phyloP scores from a whole-genome alignment of 2,888 invertebrate genomes.

The Julus scandinavius region DNA sequence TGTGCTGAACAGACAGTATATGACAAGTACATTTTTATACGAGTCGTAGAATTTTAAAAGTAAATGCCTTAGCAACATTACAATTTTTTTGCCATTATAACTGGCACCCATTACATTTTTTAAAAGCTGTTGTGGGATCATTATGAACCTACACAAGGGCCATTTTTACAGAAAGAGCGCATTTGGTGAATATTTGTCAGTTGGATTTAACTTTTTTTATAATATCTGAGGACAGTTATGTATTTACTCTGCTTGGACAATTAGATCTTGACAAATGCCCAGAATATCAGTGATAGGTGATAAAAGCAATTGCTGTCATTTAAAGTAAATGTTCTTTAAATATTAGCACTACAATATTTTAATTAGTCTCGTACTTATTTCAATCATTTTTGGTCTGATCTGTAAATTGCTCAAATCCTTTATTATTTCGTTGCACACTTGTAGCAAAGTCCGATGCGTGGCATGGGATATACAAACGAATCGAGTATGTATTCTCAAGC shows the following conservation, averaged over 20 bases:
- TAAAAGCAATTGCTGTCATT: too few relatives aligned
- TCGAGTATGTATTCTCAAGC: conserved; percentile 59
- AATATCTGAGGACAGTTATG: conserved; percentile 52
- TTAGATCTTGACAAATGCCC: conserved; percentile 51
- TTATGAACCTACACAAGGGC: background rate
- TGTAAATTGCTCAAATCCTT: conserved; percentile 24
- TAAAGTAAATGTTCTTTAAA: background rate
- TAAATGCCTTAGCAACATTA: background rate
- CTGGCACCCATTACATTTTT: background rate
- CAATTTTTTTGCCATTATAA: background rate
- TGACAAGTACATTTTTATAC: background rate
- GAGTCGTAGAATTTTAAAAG: background rate
- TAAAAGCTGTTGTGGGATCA: background rate
- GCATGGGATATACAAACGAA: conserved; percentile 59
- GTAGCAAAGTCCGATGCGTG: conserved; percentile 56
- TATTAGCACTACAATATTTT: conserved; percentile 45
- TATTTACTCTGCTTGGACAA: conserved; percentile 53
- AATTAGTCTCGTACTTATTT: background rate
- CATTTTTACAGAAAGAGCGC: background rate
- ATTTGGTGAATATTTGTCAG: background rate
- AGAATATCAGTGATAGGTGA: background rate
- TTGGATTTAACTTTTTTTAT: background rate
- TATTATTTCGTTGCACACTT: conserved; percentile 25
- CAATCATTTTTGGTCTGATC: background rate
- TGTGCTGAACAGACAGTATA: background rate